Conservation (phyloP, 2,888 invertebrate species). For the Lordiphosa andalusiaca region DNA sequence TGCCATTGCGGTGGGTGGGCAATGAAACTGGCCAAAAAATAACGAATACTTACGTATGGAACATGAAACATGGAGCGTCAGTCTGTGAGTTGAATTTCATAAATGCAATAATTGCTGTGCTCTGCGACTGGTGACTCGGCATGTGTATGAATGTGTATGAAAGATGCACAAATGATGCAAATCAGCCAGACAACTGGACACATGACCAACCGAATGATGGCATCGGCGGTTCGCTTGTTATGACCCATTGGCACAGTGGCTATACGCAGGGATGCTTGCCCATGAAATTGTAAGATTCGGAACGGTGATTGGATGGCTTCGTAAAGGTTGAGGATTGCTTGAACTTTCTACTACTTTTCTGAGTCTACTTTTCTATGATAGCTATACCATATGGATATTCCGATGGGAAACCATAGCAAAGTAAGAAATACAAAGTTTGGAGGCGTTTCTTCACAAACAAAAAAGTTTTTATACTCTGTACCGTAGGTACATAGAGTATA, state of each 20-base stretch:
- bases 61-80: constrained; percentile 9
- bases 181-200: constrained; percentile 63
- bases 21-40: constrained; percentile 32
- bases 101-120: constrained; percentile 67
- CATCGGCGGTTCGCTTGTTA: neutral
- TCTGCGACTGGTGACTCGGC: constrained; percentile 19
- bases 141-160: constrained; percentile 34
- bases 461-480: no score
- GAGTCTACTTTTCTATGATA: no score
- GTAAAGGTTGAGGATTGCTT: no score
- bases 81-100: constrained; percentile 51
- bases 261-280: neutral
- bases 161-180: constrained; percentile 65
- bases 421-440: no score
- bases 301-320: no score
- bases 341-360: no score
- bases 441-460: no score
- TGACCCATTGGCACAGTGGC: constrained; percentile 8
- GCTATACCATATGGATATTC: no score
- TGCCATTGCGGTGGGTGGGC: constrained; percentile 36
- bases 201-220: constrained; percentile 29
- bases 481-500: no score
- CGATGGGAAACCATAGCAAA: no score
- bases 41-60: constrained; percentile 19
- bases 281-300: no score